phyloP scores from a whole-genome alignment of 2,113 vertebrate genomes.

The Chionis minor region DNA sequence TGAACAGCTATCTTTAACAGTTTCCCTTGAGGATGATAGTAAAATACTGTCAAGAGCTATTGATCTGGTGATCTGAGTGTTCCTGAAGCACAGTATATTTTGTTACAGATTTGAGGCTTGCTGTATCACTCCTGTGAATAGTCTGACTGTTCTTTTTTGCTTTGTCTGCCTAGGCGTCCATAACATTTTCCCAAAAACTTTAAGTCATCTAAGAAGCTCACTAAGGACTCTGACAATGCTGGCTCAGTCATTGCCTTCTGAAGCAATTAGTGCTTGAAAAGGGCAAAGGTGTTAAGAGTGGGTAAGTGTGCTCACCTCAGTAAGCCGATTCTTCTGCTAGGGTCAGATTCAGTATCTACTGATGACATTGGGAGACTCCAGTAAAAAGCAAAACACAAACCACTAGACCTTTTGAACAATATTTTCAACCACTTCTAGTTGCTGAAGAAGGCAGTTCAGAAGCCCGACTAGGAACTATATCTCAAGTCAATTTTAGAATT shows the following conservation, averaged over 20 bases:
- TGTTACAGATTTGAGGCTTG: not conserved
- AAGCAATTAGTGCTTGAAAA: not conserved
- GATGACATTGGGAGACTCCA: not conserved
- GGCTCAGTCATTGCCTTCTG: not conserved
- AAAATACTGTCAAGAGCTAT: not conserved
- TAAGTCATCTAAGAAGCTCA: not conserved
- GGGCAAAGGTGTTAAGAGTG: not conserved
- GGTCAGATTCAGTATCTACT: not conserved
- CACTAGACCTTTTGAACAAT: not conserved
- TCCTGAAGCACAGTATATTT: not conserved
- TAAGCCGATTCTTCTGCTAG: not conserved
- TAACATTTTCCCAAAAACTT: not conserved
- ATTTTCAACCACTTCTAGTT: constrained; percentile 19
- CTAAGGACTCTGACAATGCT: not conserved
- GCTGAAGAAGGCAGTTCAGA: not conserved
- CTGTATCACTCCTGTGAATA: not conserved
- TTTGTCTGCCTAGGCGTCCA: not conserved
- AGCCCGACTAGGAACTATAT: not conserved
- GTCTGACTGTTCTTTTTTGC: not conserved
- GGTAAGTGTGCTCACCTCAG: not conserved
- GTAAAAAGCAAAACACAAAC: not conserved
- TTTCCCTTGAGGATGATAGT: not conserved
- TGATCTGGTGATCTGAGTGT: not conserved
- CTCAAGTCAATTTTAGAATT: not conserved
- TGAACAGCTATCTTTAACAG: not conserved